Evolutionary conservation across 2,888 invertebrate species (phyloP).

Genomic region (Autographa gamma): DNA sequence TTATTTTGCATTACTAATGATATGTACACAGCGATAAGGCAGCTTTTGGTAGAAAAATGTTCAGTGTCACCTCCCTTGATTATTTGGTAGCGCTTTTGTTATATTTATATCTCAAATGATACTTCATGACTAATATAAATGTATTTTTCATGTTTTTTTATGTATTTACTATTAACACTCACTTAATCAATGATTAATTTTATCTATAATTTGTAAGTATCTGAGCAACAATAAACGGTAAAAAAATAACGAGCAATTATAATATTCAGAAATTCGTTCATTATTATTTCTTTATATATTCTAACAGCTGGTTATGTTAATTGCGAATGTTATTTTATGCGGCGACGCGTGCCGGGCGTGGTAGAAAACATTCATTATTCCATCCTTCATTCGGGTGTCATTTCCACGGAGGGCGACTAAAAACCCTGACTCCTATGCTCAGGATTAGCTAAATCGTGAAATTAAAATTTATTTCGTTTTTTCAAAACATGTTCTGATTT

Average conservation of each 20-base stretch:
- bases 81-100: conserved; percentile 59
- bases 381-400: conserved; percentile 81
- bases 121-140: background rate
- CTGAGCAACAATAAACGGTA: background rate
- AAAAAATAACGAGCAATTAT: conserved; percentile 28
- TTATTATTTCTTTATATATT: conserved; percentile 41
- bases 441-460: conserved; percentile 64
- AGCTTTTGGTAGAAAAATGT: conserved; percentile 79
- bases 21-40: conserved; percentile 87
- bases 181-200: too few relatives aligned
- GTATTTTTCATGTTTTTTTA: background rate
- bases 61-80: conserved; percentile 79
- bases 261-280: conserved; percentile 30
- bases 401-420: conserved; percentile 67
- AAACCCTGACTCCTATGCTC: conserved; percentile 62
- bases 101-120: background rate
- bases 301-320: conserved; percentile 75
- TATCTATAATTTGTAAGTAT: background rate
- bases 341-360: conserved; percentile 74
- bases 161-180: background rate
- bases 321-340: conserved; percentile 77
- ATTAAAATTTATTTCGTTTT: conserved; percentile 18
- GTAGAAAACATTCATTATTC: conserved; percentile 75
- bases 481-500: background rate
- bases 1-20: conserved; percentile 89